Base-by-base conservation (phyloP, 2,888 invertebrate species). In the Dyspetes luteomarginatus region DNA sequence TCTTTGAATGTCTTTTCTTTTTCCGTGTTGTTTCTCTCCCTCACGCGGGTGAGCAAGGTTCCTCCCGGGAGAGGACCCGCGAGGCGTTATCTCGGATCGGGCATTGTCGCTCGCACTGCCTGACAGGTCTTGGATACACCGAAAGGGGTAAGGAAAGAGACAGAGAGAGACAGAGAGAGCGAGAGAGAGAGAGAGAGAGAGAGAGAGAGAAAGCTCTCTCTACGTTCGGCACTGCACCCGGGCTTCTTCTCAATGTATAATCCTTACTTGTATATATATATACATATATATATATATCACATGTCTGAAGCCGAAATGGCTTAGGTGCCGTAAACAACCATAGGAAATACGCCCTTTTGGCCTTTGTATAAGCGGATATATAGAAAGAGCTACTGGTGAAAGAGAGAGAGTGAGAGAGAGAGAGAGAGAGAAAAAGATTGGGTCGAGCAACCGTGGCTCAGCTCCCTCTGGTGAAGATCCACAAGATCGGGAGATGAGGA, bases 91-190 rank as follows among this genome's bases (percentile, higher is more conserved):
- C 91, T 91, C 85, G 87, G 88, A 91, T 91, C 91, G 87, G 87
- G 91, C 88, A 91, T 91, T 91, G 91, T 91, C 90, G 90, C 89
- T 91, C 89, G 91, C 90, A 83, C 89, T 88, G 88, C 86, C 86
- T 90, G 91, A 90, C 91, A 90, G 89, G 86, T 86, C 85, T 77
- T 48, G 48, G 48, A 48, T 48, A 17, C 48, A 48, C 48, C 48
- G 48, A 48, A 48, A 48, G 36, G 36, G n/a, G n/a, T n/a, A 48
- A 48, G 3, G 48, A 1, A 22, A 43, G n/a, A 24, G 9, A 22
- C 22, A 52, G 52, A 52, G 12, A 52, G 22, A 22, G 4, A 52
- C 5, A 52, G 0, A 24, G 50, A 9, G 4, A 52, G 22, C 7
- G 2, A 22, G 19, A 22, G 2, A 22, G 50, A 52, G 24, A 22